Evolutionary conservation across 2,888 invertebrate species (phyloP), one percentile per base, ranked within the genome.

Genomic region (Thumatha senex): DNA sequence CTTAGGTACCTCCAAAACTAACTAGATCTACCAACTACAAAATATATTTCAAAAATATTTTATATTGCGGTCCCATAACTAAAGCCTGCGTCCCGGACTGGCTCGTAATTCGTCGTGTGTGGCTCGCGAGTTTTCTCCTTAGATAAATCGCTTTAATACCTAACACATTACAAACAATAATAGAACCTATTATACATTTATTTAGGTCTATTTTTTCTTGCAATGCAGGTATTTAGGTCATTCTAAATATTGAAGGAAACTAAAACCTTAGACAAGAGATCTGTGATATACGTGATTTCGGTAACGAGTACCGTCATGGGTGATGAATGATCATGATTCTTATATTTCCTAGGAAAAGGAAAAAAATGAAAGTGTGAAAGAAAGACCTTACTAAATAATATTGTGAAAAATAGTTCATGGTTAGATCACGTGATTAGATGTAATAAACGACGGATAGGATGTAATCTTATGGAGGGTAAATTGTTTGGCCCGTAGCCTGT

Each of bases 251-350:
- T 54, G 40, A 48, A 67, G 55, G 72, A 72, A 80, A 72, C 75
- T 82, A 84, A 85, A 84, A 82, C 84, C 87, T 87, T 86, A 86
- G 86, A 88, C 86, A 82, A 88, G 89, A 89, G 89, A 89, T 89
- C 84, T 88, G 89, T 88, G 89, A 89, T 88, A 86, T 87, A 86
- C 87, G 85, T 86, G 89, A 88, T 89, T 90, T 89, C 70, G 82
- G 89, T 89, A 90, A 90, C 90, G 83, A 89, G 89, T 76, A 74
- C 70, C 73, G 61, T 70, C 69, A 81, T 74, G 78, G 74, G 75
- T 87, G 90, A 90, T 87, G 78, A 78, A 90, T 84, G 77, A 62
- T 70, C 76, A 72, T 74, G 82, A 80, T 80, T 83, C 75, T 83
- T 84, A 83, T 86, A 85, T 86, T 87, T 86, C 82, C 75, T 66